Base-by-base conservation (phyloP, 2,113 vertebrate species). In the Sturnira hondurensis region DNA sequence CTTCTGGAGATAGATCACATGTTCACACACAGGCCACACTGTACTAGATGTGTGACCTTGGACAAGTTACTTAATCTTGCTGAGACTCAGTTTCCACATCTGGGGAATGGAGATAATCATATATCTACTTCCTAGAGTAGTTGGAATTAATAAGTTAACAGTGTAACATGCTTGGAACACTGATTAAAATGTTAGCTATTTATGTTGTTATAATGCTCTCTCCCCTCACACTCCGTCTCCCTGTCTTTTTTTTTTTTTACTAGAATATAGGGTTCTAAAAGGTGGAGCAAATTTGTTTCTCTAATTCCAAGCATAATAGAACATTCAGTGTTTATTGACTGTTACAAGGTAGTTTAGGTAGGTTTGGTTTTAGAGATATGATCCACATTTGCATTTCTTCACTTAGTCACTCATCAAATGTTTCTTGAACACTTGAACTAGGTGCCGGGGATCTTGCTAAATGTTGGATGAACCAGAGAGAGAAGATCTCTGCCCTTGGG, bases 361-460 rank as follows among this genome's bases (percentile, higher is more conserved):
- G 71, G 41, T 87, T 97, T 94, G 14, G 28, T 80, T 90, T 95
- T 80, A 89, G 92, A 86, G n/a, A 43, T 82, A 54, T 45, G 10
- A 63, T 26, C 15, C 82, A 31, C 22, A 70, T 68, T 90, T 31
- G 52, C 12, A 12, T 86, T 92, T 36, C 86, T 47, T 82, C 43
- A 86, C 33, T 83, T 71, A 83, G 16, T 93, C 45, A 76, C 14
- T 87, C 28, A 93, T 45, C 45, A 85, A 88, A 74, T 95, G 52
- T 81, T 92, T 83, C 45, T 50, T 96, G 45, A 93, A 65, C 13
- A 82, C 11, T 36, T 68, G 33, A 78, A 43, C 43, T 80, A 43
- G 38, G 36, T 26, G 17, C 28, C n/a, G 47, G 65, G n/a, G 28
- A 71, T 89, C 63, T 85, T 61, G n/a, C 14, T 73, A 92, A 93